Base-by-base conservation (phyloP, 2,888 invertebrate genomes). In the Matsumyia berberina region DNA sequence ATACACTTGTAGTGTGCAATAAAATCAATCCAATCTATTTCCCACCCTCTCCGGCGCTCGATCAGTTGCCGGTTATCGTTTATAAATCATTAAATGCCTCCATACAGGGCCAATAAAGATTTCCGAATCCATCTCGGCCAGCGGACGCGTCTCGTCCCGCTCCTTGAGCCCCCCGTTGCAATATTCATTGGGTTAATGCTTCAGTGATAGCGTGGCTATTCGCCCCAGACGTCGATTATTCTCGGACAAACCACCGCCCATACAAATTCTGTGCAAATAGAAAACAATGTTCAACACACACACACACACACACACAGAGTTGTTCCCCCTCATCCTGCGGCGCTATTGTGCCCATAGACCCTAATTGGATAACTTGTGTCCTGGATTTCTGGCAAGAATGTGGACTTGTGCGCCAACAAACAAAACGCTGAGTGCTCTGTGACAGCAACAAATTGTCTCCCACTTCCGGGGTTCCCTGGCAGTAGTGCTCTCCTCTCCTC, bases 311-410 rank as follows among this genome's bases (percentile, higher is more conserved):
- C 9, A 19, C 12, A n/a, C 53, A 15, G 3, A 11, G 19, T 37
- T 58, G 12, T 15, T 24, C 1, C 0, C 53, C 53, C 5, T 60
- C 67, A 58, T 77, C 69, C 77, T 64, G 62, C 35, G 76, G 81
- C 57, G 49, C 57, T 64, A 66, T n/a, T n/a, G n/a, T 66, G 67
- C 62, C 77, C 81, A 77, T 70, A 66, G 58, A 72, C 72, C 66
- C 78, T 83, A 83, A 83, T 83, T 83, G 83, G 83, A 83, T 83
- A 83, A 83, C 83, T 83, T 78, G 83, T 79, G 79, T 83, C 73
- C 62, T 82, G 67, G 44, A 57, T 69, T 83, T 57, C 67, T 78
- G 67, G 53, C 83, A 73, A 57, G 79, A 83, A 69, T 83, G 73
- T 55, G 72, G 67, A 78, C 70, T 77, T 77, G 81, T 66, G n/a